phyloP scores from a whole-genome alignment of 2,888 invertebrate species.

The Rapana venosa region DNA sequence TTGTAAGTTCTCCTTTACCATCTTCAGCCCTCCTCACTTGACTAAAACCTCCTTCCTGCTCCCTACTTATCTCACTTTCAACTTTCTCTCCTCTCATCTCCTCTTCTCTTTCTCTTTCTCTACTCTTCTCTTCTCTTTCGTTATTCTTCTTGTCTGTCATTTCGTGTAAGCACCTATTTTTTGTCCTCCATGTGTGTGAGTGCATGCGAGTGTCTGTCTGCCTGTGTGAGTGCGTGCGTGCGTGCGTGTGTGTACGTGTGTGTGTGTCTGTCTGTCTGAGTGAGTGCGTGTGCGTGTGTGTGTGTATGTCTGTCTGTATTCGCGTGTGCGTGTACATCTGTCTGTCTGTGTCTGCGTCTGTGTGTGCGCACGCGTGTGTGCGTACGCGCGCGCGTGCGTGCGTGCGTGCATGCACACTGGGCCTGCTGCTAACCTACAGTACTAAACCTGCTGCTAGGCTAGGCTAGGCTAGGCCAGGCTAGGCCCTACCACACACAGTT shows the following conservation, averaged over 20 bases:
- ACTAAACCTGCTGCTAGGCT: no score
- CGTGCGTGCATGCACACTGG: no score
- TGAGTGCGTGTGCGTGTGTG: background rate
- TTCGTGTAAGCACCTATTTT: background rate
- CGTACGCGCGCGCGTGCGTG: background rate
- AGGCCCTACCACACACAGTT: no score
- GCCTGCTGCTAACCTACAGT: no score
- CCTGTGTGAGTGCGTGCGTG: slow-evolving; percentile 22
- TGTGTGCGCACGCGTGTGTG: slow-evolving; percentile 1
- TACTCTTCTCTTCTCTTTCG: background rate
- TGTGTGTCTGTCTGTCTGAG: background rate
- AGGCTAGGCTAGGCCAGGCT: no score
- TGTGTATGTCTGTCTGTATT: background rate
- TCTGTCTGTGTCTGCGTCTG: background rate
- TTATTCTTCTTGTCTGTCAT: no score
- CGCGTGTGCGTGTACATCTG: background rate
- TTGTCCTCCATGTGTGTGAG: background rate
- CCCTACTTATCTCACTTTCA: no score
- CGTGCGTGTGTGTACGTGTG: background rate
- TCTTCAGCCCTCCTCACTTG: no score
- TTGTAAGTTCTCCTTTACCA: no score
- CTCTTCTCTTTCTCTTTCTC: background rate
- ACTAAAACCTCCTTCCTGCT: no score
- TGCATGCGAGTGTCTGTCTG: background rate
- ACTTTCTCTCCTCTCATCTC: no score